Percentiles rank a stretch among this genome's conserved stretches.
phyloP scores from a whole-genome alignment of 1,140 invertebrate species.

The Halictus rubicundus region DNA sequence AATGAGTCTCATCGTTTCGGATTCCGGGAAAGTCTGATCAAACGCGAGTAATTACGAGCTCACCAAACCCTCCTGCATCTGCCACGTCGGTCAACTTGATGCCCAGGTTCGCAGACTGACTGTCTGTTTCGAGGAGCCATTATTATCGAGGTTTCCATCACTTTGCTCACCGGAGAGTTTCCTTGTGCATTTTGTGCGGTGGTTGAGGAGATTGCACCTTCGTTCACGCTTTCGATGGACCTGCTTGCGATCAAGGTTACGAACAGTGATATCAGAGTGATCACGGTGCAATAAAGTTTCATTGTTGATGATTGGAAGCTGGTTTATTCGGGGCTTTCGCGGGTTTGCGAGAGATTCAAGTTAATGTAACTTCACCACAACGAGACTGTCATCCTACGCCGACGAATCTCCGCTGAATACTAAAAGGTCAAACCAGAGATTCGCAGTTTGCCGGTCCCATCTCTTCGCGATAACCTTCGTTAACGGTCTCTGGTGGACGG shows the following conservation, averaged over 20 bases:
- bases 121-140: conserved; percentile 56
- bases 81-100: conserved; percentile 65
- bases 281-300: conserved; percentile 27
- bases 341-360: neutral
- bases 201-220: too few relatives aligned
- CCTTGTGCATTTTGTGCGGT: too few relatives aligned
- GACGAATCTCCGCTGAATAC: neutral
- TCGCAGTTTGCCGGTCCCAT: neutral
- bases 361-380: neutral
- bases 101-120: conserved; percentile 57
- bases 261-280: conserved; percentile 41
- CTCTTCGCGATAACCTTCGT: conserved; percentile 8
- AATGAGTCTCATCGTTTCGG: too few relatives aligned
- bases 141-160: conserved; percentile 60
- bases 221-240: conserved; percentile 41
- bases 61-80: conserved; percentile 68
- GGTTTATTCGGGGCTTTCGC: neutral
- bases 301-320: conserved; percentile 5
- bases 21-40: too few relatives aligned
- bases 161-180: neutral
- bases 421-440: neutral
- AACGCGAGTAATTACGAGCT: neutral
- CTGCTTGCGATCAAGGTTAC: conserved; percentile 25
- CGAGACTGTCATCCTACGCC: too few relatives aligned
- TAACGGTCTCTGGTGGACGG: neutral